A percentile compares a stretch with the other conserved stretches of the same genome.
phyloP scores from a whole-genome alignment of 2,113 vertebrate genomes.

The Callorhinus ursinus region DNA sequence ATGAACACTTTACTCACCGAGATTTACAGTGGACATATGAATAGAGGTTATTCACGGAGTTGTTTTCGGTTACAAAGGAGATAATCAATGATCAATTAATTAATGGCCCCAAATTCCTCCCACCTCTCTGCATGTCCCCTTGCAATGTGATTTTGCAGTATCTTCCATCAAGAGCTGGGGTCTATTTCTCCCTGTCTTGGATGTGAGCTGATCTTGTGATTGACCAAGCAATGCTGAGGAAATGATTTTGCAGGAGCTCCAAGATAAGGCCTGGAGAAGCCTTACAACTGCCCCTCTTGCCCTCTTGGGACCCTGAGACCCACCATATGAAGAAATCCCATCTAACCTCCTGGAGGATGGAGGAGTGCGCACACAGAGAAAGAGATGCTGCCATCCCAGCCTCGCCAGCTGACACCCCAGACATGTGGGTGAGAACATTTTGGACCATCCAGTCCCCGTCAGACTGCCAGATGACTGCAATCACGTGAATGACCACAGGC shows the following conservation, averaged over 20 bases:
- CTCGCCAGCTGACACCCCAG: background rate
- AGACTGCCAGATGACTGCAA: background rate
- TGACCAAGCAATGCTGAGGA: background rate
- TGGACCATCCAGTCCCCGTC: background rate
- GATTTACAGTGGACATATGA: background rate
- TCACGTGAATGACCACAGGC: background rate
- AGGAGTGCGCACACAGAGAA: no score
- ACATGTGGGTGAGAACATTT: background rate
- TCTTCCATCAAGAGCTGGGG: background rate
- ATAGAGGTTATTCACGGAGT: background rate
- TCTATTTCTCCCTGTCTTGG: background rate
- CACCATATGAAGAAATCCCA: background rate
- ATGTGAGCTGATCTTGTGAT: background rate
- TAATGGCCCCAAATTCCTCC: background rate
- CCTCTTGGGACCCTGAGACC: background rate
- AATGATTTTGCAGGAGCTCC: background rate
- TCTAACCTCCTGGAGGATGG: background rate
- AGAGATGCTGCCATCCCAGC: background rate
- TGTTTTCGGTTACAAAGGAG: background rate
- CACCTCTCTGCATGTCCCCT: background rate
- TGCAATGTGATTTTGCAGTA: background rate
- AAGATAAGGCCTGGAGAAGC: background rate
- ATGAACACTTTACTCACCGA: background rate
- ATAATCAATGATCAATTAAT: background rate
- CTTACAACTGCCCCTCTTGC: background rate